Percentiles rank a stretch among this genome's conserved stretches.
These are phyloP conservation scores for Mormoops blainvillei DNA, from an alignment of 2,113 vertebrate genomes.

Conservation along the genomic window DNA sequence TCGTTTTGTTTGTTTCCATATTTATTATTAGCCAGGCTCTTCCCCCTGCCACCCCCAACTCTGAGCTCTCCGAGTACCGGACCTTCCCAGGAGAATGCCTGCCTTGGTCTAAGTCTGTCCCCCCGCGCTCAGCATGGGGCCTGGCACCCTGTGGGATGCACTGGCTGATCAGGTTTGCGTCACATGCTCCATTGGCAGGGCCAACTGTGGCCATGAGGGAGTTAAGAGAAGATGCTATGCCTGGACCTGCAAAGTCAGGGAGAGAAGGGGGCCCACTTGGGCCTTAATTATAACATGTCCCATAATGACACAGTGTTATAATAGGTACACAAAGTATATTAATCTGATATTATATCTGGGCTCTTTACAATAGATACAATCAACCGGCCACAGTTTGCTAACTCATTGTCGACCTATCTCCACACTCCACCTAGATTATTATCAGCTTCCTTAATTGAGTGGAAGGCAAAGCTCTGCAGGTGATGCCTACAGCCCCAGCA, in stretches of 20 bases:
- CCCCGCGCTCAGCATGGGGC: background rate
- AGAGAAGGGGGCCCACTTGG: conserved; percentile 37
- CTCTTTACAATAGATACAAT: conserved; percentile 82
- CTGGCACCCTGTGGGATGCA: background rate
- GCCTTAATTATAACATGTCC: conserved; percentile 79
- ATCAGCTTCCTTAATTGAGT: conserved; percentile 83
- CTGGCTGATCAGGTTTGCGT: background rate
- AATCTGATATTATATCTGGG: conserved; percentile 83
- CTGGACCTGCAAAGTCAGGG: background rate
- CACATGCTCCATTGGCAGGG: background rate
- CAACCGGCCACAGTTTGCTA: conserved; percentile 76
- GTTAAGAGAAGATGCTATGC: conserved; percentile 65
- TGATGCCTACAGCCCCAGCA: conserved; percentile 76
- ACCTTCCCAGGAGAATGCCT: too few species aligned
- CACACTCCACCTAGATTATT: conserved; percentile 84
- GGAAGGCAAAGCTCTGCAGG: conserved; percentile 78
- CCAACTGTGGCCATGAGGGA: conserved; percentile 45
- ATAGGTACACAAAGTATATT: conserved; percentile 81
- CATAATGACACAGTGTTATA: conserved; percentile 82
- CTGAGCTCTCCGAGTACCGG: background rate
- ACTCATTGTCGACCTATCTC: conserved; percentile 81
- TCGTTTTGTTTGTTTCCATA: background rate
- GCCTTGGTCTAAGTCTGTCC: background rate
- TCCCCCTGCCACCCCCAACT: rapidly evolving
- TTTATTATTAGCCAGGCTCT: background rate